These are phyloP conservation scores for Escarpia spicata DNA, from an alignment of 2,888 invertebrate genomes.

Conservation along the genomic window DNA sequence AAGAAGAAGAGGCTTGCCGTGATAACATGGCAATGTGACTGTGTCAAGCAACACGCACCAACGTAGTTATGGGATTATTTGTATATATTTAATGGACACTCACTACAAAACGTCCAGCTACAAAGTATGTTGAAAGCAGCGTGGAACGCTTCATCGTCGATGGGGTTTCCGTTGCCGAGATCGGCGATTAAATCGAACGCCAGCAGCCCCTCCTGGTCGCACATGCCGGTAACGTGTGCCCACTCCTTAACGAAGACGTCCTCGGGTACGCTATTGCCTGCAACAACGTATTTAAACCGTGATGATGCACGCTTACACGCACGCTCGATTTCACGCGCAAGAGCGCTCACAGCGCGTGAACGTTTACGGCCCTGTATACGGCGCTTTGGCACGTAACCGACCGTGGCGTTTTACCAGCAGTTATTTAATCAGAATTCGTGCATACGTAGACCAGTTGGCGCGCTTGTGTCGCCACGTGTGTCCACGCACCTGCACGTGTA, in stretches of 20 bases:
- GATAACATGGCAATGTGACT: neutral
- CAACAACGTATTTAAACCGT: neutral
- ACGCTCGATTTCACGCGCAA: neutral
- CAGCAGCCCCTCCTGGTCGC: neutral
- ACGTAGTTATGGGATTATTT: neutral
- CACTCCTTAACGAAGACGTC: neutral
- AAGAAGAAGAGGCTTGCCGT: neutral
- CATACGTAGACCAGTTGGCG: neutral
- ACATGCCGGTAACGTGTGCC: neutral
- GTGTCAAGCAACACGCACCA: neutral
- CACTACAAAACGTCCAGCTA: constrained; percentile 9
- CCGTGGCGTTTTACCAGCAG: neutral
- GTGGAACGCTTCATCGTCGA: neutral
- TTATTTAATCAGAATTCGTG: neutral
- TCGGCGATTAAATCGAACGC: neutral
- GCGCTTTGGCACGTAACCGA: neutral
- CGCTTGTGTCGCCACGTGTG: neutral
- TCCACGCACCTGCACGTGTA: neutral
- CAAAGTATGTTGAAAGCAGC: neutral
- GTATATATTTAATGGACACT: neutral
- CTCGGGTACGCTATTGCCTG: neutral
- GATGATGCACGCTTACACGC: neutral
- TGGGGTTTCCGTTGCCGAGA: neutral
- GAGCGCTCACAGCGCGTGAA: neutral
- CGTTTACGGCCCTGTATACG: neutral